phyloP scores from a whole-genome alignment of 2,113 vertebrate species.

The Bos javanicus region DNA sequence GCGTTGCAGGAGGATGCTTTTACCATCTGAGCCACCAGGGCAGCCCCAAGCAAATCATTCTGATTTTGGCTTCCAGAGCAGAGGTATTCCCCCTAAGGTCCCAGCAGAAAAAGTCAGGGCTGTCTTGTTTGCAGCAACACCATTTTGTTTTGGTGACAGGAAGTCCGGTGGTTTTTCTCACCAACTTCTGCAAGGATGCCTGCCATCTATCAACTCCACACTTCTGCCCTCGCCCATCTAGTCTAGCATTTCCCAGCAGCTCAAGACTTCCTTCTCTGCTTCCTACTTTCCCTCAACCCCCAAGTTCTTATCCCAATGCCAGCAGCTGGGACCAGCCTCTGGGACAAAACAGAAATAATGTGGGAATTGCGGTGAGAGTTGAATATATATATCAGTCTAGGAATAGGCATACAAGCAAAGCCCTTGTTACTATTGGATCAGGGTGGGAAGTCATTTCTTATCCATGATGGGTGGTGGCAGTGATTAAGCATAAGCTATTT shows the following conservation, averaged over 20 bases:
- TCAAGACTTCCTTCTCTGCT: not conserved
- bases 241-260: not conserved
- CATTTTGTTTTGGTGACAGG: not conserved
- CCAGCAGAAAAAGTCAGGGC: not conserved
- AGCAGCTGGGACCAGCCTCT: not conserved
- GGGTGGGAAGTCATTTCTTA: not conserved
- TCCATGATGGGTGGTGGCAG: not conserved
- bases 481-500: not conserved
- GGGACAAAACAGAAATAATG: not conserved
- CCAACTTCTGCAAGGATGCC: not conserved
- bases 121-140: not conserved
- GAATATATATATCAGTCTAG: not conserved
- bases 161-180: slow-evolving; percentile 15
- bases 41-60: not conserved
- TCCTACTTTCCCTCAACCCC: not conserved
- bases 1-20: not conserved
- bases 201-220: not conserved
- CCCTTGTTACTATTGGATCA: not conserved
- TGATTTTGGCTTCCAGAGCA: not conserved
- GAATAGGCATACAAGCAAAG: not conserved
- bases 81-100: not conserved
- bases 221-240: not conserved
- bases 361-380: not conserved
- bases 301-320: not conserved
- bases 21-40: not conserved